Evolutionary conservation across 2,797 vertebrate genomes (phyloP), one percentile per base, ranked within the genome.

Genomic region (Synaphobranchus kaupii): DNA sequence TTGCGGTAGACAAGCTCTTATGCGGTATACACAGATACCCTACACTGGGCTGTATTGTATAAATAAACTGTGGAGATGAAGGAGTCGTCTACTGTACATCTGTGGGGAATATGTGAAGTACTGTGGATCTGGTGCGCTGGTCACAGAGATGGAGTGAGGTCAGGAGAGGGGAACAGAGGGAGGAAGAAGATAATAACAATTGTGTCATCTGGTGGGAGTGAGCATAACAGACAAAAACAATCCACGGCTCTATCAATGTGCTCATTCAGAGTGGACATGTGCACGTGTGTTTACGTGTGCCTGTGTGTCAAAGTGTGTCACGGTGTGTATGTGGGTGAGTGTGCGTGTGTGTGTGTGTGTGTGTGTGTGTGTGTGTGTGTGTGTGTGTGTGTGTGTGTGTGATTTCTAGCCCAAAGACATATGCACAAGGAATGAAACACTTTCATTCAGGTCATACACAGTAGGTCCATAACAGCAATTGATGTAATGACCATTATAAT

Each of bases 161-260:
- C 73, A 44, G 39, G 39, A 39, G 68, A 71, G 68, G 28, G 20
- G 68, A 71, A 28, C 68, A 71, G 68, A 31, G 73, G 25, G 81
- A 52, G 48, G 48, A 83, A 73, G 68, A 34, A 15, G 28, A 34
- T 73, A 34, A 73, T 12, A 34, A 73, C 68, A 73, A 34, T 13
- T 73, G 68, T 34, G 68, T 73, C 68, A 73, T 31, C 68, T 73
- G 68, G 68, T 12, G 68, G 20, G n/a, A 84, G 58, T 34, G 52
- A 84, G 17, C 17, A 84, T 34, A 84, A 39, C 56, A 84, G 52
- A 56, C 10, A 39, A 84, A 54, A 58, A 84, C 83, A 83, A 56
- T 25, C 20, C 50, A 15, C n/a, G 17, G 50, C 68, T 31, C 68
- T 15, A 17, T 73, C 68, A 13, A 34, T 73, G 28, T 15, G 9